Percentiles rank a stretch among this genome's conserved stretches.
Evolutionary conservation across 30 jellyfish, hydroid and myxozoan species (phyloP).

Genomic region (Catostylus mosaicus): DNA sequence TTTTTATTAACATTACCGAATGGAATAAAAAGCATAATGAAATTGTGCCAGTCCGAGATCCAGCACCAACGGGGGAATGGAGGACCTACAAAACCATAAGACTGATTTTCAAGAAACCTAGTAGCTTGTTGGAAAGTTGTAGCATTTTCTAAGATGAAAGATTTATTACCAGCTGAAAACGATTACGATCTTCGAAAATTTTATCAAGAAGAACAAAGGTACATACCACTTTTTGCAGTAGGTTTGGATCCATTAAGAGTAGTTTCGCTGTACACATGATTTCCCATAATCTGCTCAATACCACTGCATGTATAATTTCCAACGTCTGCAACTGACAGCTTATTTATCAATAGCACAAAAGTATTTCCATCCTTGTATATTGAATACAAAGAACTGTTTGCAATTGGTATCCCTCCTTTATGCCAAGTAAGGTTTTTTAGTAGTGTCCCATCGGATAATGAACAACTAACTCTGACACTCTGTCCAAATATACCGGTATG

Average conservation of each 20-base stretch:
- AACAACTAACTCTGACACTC: conserved; percentile 1
- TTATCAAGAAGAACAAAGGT: no score
- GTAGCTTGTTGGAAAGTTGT: no score
- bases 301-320: conserved; percentile 36
- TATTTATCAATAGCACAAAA: background rate
- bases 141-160: no score
- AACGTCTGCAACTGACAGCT: background rate
- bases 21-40: no score
- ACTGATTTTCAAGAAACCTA: no score
- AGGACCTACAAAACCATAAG: no score
- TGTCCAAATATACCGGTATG: background rate
- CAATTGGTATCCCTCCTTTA: conserved; percentile 1
- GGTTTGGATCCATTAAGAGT: background rate
- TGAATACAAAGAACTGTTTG: background rate
- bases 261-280: conserved; percentile 3
- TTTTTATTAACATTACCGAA: no score
- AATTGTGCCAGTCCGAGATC: no score
- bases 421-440: conserved; percentile 16
- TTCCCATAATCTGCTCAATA: conserved; percentile 17
- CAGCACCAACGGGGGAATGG: no score
- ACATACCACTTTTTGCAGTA: background rate
- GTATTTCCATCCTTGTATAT: background rate
- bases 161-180: no score
- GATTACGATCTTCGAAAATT: no score
- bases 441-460: conserved; percentile 1